A percentile compares a stretch with the other conserved stretches of the same genome.
These are phyloP conservation scores for Drosophila quinaria DNA, from an alignment of 2,888 invertebrate species.

Conservation along the genomic window DNA sequence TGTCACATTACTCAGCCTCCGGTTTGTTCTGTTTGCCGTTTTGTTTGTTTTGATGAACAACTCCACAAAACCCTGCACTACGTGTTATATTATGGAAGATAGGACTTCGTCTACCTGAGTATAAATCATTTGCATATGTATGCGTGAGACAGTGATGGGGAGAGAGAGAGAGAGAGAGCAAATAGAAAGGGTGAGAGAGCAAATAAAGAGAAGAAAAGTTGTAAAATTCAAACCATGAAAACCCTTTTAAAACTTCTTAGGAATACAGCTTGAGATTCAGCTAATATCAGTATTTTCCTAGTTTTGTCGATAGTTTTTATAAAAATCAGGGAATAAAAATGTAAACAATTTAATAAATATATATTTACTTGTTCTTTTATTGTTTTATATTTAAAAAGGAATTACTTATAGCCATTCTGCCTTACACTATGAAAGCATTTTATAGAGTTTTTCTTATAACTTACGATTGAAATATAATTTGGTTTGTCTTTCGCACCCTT, in stretches of 20 bases:
- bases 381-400: no score
- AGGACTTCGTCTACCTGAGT: slow-evolving; percentile 5
- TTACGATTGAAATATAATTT: no score
- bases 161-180: background rate
- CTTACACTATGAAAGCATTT: no score
- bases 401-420: no score
- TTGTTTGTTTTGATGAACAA: slow-evolving; percentile 47
- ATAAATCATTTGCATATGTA: slow-evolving; percentile 42
- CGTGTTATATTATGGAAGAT: background rate
- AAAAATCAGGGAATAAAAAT: background rate
- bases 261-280: background rate
- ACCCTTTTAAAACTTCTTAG: background rate
- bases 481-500: no score
- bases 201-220: background rate
- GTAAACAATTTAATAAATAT: no score
- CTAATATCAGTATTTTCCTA: background rate
- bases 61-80: slow-evolving; percentile 9
- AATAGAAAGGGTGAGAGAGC: background rate
- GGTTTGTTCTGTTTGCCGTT: slow-evolving; percentile 31
- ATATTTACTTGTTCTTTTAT: no score
- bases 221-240: background rate
- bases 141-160: background rate
- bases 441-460: no score
- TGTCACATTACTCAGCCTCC: slow-evolving; percentile 57
- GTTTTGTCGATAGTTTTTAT: background rate